Conservation (phyloP, 1,140 invertebrate species). For the Dufourea novaeangliae region DNA sequence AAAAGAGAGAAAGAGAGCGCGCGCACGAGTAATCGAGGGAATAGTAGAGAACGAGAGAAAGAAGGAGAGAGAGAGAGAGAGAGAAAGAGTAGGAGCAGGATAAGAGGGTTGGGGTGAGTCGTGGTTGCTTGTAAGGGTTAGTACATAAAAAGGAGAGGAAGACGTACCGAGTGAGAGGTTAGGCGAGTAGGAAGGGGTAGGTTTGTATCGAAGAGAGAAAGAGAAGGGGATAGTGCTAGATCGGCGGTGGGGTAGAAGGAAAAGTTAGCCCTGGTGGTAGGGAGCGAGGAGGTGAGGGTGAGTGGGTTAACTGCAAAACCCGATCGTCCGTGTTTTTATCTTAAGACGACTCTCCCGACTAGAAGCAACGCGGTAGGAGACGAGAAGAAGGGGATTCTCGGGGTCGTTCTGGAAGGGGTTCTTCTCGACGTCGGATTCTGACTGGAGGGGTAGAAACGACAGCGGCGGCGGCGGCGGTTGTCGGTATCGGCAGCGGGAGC, state of each 20-base stretch:
- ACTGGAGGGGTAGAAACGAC: constrained; percentile 65
- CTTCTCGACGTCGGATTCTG: constrained; percentile 45
- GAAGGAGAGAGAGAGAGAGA: neutral
- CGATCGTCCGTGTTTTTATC: constrained; percentile 81
- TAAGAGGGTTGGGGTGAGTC: constrained; percentile 47
- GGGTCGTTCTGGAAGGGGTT: constrained; percentile 61
- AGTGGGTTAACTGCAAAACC: constrained; percentile 77
- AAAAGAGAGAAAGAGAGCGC: constrained; percentile 29
- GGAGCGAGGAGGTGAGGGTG: constrained; percentile 60
- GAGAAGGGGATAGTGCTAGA: constrained; percentile 49
- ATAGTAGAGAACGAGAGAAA: constrained; percentile 34
- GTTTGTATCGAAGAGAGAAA: constrained; percentile 47
- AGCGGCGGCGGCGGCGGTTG: constrained; percentile 38
- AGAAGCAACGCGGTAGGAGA: constrained; percentile 57
- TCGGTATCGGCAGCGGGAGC: constrained; percentile 38
- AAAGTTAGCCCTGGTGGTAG: constrained; percentile 50
- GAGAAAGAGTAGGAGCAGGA: constrained; percentile 3
- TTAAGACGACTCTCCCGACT: constrained; percentile 73
- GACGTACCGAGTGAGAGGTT: constrained; percentile 30
- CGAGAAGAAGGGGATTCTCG: constrained; percentile 54
- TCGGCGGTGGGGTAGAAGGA: constrained; percentile 51
- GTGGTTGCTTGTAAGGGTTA: constrained; percentile 58
- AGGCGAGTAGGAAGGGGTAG: constrained; percentile 43
- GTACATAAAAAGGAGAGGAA: constrained; percentile 26
- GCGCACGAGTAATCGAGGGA: too few species aligned